Evolutionary conservation across 2,888 invertebrate species (phyloP).

Genomic region (Nesidiocoris tenuis): DNA sequence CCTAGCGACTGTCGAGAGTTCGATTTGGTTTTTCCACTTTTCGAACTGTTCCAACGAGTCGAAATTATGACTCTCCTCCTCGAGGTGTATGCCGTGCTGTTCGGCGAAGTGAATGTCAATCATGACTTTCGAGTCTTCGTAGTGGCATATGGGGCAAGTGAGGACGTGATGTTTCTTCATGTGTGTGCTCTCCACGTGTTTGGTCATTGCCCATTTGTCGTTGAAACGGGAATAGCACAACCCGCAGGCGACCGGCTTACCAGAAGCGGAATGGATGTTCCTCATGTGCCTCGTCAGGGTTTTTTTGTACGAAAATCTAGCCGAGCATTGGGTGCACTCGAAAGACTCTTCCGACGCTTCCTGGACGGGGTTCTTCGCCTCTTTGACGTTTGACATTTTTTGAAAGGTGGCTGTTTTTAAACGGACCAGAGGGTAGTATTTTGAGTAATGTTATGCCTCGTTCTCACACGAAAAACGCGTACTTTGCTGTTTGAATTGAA

Average conservation of each 20-base stretch:
- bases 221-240: constrained; percentile 25
- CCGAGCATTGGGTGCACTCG: constrained; percentile 10
- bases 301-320: constrained; percentile 24
- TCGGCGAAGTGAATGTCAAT: constrained; percentile 29
- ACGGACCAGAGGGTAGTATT: no score
- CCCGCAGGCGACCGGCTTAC: constrained; percentile 23
- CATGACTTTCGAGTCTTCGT: constrained; percentile 28
- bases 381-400: not conserved
- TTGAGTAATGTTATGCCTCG: no score
- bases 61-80: constrained; percentile 10
- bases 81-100: constrained; percentile 5
- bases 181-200: constrained; percentile 34
- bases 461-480: no score
- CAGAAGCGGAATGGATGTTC: constrained; percentile 20
- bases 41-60: constrained; percentile 20
- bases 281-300: constrained; percentile 22
- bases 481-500: no score
- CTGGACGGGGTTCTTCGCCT: not conserved
- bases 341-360: constrained; percentile 9
- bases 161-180: constrained; percentile 36
- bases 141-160: constrained; percentile 30
- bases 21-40: constrained; percentile 29
- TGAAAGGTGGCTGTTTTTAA: no score
- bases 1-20: constrained; percentile 24
- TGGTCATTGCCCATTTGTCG: constrained; percentile 31